phyloP scores from a whole-genome alignment of 2,888 invertebrate genomes.

The Biston betularia region DNA sequence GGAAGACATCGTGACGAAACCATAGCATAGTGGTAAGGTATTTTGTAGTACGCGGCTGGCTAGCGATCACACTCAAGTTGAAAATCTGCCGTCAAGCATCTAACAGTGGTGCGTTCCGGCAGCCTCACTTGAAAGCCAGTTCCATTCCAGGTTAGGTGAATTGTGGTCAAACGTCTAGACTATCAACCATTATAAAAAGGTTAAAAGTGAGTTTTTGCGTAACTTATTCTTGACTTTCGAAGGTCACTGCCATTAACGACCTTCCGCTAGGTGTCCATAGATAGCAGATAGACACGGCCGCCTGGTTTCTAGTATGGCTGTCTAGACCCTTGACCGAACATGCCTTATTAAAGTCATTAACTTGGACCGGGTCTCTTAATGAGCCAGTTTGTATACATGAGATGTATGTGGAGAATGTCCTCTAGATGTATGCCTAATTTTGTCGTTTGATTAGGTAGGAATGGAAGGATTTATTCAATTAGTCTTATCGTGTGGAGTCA shows the following conservation, averaged over 20 bases:
- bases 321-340: constrained; percentile 14
- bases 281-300: constrained; percentile 2
- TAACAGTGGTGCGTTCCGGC: too few relatives aligned
- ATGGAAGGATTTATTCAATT: neutral
- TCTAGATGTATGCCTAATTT: neutral
- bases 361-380: constrained; percentile 9
- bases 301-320: neutral
- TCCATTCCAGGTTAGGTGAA: too few relatives aligned
- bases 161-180: too few relatives aligned
- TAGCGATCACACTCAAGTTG: too few relatives aligned
- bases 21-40: too few relatives aligned
- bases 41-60: too few relatives aligned
- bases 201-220: too few relatives aligned
- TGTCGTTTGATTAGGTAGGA: neutral
- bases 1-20: too few relatives aligned
- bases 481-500: neutral
- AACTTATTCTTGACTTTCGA: too few relatives aligned
- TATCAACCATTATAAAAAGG: too few relatives aligned
- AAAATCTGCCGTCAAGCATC: too few relatives aligned
- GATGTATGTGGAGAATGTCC: constrained; percentile 8
- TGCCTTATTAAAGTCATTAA: constrained; percentile 13
- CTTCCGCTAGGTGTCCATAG: neutral
- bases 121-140: too few relatives aligned
- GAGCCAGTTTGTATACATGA: constrained; percentile 8
- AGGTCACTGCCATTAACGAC: neutral